Evolutionary conservation across 2,888 invertebrate genomes (phyloP), one percentile per base, ranked within the genome.

Genomic region (Synergus umbraculus): DNA sequence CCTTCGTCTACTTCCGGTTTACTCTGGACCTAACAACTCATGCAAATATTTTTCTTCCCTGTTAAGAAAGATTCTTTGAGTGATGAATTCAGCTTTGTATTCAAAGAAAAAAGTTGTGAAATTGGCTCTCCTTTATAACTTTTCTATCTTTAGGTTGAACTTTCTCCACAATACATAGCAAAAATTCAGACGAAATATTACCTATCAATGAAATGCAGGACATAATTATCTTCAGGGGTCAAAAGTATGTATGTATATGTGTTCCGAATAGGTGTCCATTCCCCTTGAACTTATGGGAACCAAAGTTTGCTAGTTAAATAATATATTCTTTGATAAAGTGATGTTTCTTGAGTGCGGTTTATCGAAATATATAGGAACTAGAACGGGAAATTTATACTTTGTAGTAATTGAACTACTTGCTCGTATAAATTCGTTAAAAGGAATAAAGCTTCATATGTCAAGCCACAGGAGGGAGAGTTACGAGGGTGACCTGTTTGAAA

Each of bases 401-500:
- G 60, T 22, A 54, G 69, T 37, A 29, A 73, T 73, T 22, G 49
- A 37, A 73, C 54, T 49, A 73, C 49, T 73, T 49, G 73, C 29
- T 69, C 29, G 29, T 49, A 37, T 73, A 29, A 73, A 73, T 73
- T 73, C 15, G 37, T 73, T 29, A 73, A 73, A 73, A 49, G 73
- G 49, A 10, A 73, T 73, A 73, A 69, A 73, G 73, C 73, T 37
- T 29, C 15, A 73, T 54, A 54, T 73, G 37, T 54, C 49, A 73
- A n/a, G 49, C 37, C 15, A 29, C 29, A 41, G 37, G 49, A 9
- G 54, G 54, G 29, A 54, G 49, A n/a, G 54, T 73, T 54, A 54
- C 49, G 37, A 15, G 73, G 54, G 73, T 54, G 73, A 73, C 73
- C 73, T 73, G 49, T 73, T 73, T 73, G 49, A 73, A 73, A 73